A percentile compares a stretch with the other conserved stretches of the same genome.
phyloP scores from a whole-genome alignment of 2,888 invertebrate genomes.

The Cyrtodaria siliqua region DNA sequence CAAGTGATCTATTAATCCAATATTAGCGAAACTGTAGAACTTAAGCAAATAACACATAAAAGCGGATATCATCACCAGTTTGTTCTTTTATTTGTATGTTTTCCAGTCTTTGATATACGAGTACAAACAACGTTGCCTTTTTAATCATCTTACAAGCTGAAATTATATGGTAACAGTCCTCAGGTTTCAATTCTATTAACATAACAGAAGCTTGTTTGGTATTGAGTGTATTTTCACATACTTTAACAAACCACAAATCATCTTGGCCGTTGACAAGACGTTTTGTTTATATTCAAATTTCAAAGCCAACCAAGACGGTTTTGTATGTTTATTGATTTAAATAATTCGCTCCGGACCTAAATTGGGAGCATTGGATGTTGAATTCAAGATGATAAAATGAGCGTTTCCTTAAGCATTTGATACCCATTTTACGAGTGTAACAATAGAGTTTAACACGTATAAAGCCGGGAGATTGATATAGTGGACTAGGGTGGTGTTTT shows the following conservation, averaged over 20 bases:
- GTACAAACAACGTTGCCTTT: slow-evolving; percentile 44
- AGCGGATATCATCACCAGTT: slow-evolving; percentile 16
- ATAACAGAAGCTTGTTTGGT: slow-evolving; percentile 59
- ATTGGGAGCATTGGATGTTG: slow-evolving; percentile 55
- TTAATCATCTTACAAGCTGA: slow-evolving; percentile 49
- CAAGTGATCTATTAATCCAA: too few relatives aligned
- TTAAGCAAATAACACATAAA: not conserved
- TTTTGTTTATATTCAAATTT: slow-evolving; percentile 66
- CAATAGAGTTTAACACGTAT: slow-evolving; percentile 48
- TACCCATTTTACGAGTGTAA: slow-evolving; percentile 59
- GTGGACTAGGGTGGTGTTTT: slow-evolving; percentile 51
- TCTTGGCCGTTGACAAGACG: slow-evolving; percentile 44
- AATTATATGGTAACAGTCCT: slow-evolving; percentile 61
- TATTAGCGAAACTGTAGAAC: too few relatives aligned
- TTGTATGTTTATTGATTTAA: slow-evolving; percentile 67
- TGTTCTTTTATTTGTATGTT: slow-evolving; percentile 35
- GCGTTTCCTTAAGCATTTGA: slow-evolving; percentile 64
- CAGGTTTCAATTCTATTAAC: slow-evolving; percentile 55
- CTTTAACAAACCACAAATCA: slow-evolving; percentile 61
- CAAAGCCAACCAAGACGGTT: slow-evolving; percentile 59
- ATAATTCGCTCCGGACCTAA: slow-evolving; percentile 58
- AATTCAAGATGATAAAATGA: slow-evolving; percentile 62
- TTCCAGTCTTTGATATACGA: slow-evolving; percentile 48
- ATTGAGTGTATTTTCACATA: slow-evolving; percentile 60
- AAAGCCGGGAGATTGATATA: slow-evolving; percentile 53